phyloP scores from a whole-genome alignment of 2,113 vertebrate species.

The Calyptommatus sinebrachiatus region DNA sequence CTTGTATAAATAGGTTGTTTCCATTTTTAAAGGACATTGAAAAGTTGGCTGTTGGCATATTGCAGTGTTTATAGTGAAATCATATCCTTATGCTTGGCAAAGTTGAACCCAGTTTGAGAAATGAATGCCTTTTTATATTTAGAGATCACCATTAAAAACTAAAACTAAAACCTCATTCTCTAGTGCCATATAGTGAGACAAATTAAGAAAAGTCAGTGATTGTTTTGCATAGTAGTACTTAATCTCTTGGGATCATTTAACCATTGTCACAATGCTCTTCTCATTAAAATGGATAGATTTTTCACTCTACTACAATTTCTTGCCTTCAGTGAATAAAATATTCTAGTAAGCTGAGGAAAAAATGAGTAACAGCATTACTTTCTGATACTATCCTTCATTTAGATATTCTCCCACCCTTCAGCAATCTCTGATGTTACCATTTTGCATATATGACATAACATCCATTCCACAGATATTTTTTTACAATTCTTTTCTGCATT shows the following conservation, averaged over 20 bases:
- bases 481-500: slow-evolving; percentile 15
- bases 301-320: slow-evolving; percentile 6
- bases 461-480: slow-evolving; percentile 26
- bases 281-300: slow-evolving; percentile 25
- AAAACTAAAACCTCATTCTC: slow-evolving; percentile 34
- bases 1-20: slow-evolving; percentile 55
- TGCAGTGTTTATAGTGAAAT: slow-evolving; percentile 47
- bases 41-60: slow-evolving; percentile 36
- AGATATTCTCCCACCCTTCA: not conserved
- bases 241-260: slow-evolving; percentile 29
- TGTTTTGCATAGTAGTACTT: slow-evolving; percentile 27
- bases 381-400: not conserved
- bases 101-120: slow-evolving; percentile 45
- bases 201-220: slow-evolving; percentile 18
- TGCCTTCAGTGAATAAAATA: not conserved
- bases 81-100: slow-evolving; percentile 46
- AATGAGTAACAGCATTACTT: not conserved
- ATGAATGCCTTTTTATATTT: slow-evolving; percentile 44
- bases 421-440: slow-evolving; percentile 36
- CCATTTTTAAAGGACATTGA: slow-evolving; percentile 61
- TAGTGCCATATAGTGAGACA: slow-evolving; percentile 61
- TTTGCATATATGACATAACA: slow-evolving; percentile 30
- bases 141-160: slow-evolving; percentile 41
- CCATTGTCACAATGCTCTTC: slow-evolving; percentile 27
- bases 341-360: not conserved